phyloP scores from a whole-genome alignment of 2,113 vertebrate genomes.

The Myotis yumanensis region DNA sequence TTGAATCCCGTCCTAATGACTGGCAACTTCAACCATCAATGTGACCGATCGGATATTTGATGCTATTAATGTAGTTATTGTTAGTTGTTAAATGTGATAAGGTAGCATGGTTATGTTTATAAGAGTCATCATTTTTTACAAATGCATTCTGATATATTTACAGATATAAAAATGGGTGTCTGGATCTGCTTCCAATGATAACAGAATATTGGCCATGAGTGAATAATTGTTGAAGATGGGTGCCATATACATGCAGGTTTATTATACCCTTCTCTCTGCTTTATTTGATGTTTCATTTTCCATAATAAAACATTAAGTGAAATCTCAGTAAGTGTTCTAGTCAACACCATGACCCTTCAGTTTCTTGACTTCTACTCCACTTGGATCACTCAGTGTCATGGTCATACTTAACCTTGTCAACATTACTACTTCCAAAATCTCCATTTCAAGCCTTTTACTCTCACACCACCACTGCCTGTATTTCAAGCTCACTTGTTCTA shows the following conservation, averaged over 20 bases:
- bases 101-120: neutral
- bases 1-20: neutral
- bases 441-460: neutral
- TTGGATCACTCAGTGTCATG: neutral
- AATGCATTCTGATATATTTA: neutral
- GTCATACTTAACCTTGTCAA: neutral
- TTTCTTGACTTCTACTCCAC: neutral
- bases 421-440: neutral
- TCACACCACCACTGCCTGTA: neutral
- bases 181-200: neutral
- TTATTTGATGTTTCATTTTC: neutral
- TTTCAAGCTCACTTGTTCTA: neutral
- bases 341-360: neutral
- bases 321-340: neutral
- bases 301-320: neutral
- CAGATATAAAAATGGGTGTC: neutral
- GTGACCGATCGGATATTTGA: neutral
- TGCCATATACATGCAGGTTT: neutral
- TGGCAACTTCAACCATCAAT: neutral
- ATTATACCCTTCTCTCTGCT: neutral
- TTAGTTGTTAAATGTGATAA: neutral
- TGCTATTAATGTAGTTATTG: neutral
- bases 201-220: neutral
- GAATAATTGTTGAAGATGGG: neutral
- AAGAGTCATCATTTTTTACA: neutral